A percentile compares a stretch with the other conserved stretches of the same genome.
phyloP scores from a whole-genome alignment of 2,113 vertebrate genomes.

The Ranitomeya imitator region DNA sequence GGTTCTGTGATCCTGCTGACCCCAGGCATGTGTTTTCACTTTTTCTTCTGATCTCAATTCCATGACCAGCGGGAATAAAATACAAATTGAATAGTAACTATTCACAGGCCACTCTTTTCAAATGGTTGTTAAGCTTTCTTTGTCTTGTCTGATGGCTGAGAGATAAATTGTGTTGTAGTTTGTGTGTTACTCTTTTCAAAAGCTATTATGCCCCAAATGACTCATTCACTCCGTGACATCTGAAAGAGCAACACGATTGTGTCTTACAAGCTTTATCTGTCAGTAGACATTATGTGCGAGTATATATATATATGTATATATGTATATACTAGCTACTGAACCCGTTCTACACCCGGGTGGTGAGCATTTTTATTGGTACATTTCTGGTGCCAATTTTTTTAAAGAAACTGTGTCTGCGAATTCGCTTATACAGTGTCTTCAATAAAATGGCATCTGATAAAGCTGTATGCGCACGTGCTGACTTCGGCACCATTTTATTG shows the following conservation, averaged over 20 bases:
- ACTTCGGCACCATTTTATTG: too few relatives aligned
- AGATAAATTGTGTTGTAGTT: slow-evolving; percentile 81
- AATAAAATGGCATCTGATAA: too few relatives aligned
- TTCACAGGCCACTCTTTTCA: slow-evolving; percentile 95
- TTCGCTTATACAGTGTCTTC: too few relatives aligned
- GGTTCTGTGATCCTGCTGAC: slow-evolving; percentile 98
- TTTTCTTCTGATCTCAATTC: slow-evolving; percentile 99
- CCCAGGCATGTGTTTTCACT: slow-evolving; percentile 99
- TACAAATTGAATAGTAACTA: slow-evolving; percentile 99
- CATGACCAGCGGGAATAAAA: slow-evolving; percentile 98
- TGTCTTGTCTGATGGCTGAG: slow-evolving; percentile 85
- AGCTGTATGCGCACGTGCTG: too few relatives aligned
- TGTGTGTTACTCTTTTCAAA: slow-evolving; percentile 63
- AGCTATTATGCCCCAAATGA: slow-evolving; percentile 63
- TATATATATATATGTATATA: not conserved
- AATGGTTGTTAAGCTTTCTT: slow-evolving; percentile 89
- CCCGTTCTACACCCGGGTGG: too few relatives aligned
- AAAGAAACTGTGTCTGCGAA: too few relatives aligned
- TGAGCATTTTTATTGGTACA: too few relatives aligned
- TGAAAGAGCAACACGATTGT: slow-evolving; percentile 22
- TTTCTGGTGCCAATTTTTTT: too few relatives aligned
- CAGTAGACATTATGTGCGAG: too few relatives aligned
- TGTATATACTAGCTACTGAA: too few relatives aligned
- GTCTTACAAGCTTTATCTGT: slow-evolving; percentile 6
- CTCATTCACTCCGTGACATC: slow-evolving; percentile 37